Evolutionary conservation across 1,140 invertebrate genomes (phyloP), one percentile per base, ranked within the genome.

Genomic region (Listronotus oregonensis): DNA sequence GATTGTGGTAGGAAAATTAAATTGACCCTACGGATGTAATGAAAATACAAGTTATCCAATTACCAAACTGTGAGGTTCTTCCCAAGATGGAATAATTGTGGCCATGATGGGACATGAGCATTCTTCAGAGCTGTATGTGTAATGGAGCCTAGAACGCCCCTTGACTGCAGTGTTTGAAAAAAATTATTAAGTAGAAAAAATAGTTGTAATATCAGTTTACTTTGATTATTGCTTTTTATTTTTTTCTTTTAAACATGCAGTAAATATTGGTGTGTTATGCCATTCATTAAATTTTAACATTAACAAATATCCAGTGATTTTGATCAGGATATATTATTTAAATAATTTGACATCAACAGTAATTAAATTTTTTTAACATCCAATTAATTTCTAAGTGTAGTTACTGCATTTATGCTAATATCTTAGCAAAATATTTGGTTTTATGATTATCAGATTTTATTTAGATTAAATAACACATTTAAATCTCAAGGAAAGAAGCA

Each of bases 51-150:
- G 60, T 39, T 54, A 50, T 31, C 18, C 18, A 27, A 50, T 50
- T 27, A 1, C 18, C 42, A 44, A 37, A 34, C 37, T 14, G 27
- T 55, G 17, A 12, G 47, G 11, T 12, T 55, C 9, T 34, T 34
- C 9, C 39, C 49, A 11, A 43, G 52, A 58, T 59, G 66, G 60
- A 54, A 68, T 37, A 14, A 10, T 11, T 3, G n/a, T 42, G 39
- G 11, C 15, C 64, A 68, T 69, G 69, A 62, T 67, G 70, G 69
- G 70, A 76, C 67, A 62, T 57, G 64, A 61, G 52, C 50, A 65
- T 61, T 65, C 60, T 39, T 52, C 42, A 9, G 43, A 66, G 71
- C 72, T 75, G 72, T 76, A 77, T 75, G 73, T 77, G 67, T 72
- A 69, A 73, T 69, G 73, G 72, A 71, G 56, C 31, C 51, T 39